Conservation (phyloP, 2,113 vertebrate genomes). For the Sprattus sprattus region DNA sequence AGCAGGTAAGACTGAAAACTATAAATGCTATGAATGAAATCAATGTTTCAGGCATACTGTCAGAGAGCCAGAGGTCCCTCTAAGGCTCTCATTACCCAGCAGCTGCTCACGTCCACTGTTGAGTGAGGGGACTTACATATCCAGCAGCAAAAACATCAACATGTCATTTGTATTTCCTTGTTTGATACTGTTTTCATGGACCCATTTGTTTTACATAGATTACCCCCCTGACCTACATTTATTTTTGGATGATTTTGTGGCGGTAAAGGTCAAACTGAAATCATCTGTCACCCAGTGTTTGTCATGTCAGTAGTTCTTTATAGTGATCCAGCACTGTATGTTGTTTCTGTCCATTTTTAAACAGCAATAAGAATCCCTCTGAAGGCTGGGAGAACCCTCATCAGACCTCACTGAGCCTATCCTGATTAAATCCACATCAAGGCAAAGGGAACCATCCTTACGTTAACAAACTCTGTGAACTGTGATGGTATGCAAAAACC, state of each 20-base stretch:
- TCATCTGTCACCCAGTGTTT: neutral
- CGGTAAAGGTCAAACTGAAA: neutral
- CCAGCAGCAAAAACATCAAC: neutral
- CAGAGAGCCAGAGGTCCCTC: too few relatives aligned
- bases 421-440: too few relatives aligned
- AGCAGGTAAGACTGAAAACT: too few relatives aligned
- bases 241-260: neutral
- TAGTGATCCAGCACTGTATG: neutral
- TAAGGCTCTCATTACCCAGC: neutral
- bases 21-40: too few relatives aligned
- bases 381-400: too few relatives aligned
- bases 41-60: too few relatives aligned
- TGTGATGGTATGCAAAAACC: neutral
- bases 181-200: neutral
- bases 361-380: neutral
- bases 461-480: too few relatives aligned
- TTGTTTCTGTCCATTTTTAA: neutral
- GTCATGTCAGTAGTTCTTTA: neutral
- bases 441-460: too few relatives aligned
- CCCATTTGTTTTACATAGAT: neutral
- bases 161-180: neutral
- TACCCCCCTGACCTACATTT: neutral
- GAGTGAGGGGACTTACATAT: too few relatives aligned
- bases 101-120: too few relatives aligned
- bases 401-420: too few relatives aligned